Evolutionary conservation across 1,140 invertebrate genomes (phyloP), one percentile per base, ranked within the genome.

Genomic region (Mactra quadrangularis): DNA sequence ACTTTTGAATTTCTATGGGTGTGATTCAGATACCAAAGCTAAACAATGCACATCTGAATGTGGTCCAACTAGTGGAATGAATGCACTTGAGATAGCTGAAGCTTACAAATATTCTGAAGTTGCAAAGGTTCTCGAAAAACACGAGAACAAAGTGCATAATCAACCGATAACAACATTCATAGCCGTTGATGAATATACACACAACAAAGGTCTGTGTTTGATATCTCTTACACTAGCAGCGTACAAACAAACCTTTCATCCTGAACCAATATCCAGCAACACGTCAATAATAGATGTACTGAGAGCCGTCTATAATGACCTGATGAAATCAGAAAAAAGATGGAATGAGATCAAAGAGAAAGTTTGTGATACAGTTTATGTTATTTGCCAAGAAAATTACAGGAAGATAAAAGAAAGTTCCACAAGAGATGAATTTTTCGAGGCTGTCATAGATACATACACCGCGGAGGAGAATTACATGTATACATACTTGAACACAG

Each of bases 191-290:
- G 33, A 31, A n/a, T 60, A 76, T 64, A 66, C 33, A 38, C 52
- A 66, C 7, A 22, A 25, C 1, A n/a, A 22, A 33, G 60, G 38
- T 27, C 15, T 78, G 3, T 59, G 75, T 6, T 27, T 78, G 31
- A 1, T 78, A 13, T 22, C 60, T 9, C 29, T 64, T 11, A 78
- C 75, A 4, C 45, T 78, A 25, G 75, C 75, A 35, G 75, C 75
- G 1, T 78, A 78, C 45, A 78, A 78, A 22, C 52, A 53, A 19
- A 53, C 75, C 4, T 78, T 78, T 31, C 75, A 78, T 38, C 75
- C 75, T 15, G 22, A 35, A 6, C 45, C 13, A 7, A 50, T 78
- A 6, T 35, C 52, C 27, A 59, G 41, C 3, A 53, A 66, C 27
- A 78, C 64, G n/a, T 52, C 57, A 2, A 45, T 35, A 6, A 41